Percentiles rank a stretch among this genome's conserved stretches.
Evolutionary conservation across 2,113 vertebrate genomes (phyloP).

Genomic region (Indri indri): DNA sequence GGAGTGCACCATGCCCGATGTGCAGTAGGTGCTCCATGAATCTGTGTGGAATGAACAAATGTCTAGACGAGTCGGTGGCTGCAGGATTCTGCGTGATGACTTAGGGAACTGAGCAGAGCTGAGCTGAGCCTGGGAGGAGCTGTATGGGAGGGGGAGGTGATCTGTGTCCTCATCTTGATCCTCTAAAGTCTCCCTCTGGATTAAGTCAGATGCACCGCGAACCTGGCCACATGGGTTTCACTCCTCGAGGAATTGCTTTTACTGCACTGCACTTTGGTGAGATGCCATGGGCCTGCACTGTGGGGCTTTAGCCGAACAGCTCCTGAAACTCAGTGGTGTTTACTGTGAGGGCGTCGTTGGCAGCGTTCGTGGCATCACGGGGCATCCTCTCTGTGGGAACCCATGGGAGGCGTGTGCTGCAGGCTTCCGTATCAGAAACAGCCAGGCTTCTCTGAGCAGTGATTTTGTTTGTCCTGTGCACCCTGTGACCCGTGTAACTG

Average conservation of each 20-base stretch:
- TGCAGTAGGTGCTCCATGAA: not conserved
- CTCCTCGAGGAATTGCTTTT: not conserved
- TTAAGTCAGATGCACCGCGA: not conserved
- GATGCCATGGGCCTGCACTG: not conserved
- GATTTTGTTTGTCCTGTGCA: constrained; percentile 25
- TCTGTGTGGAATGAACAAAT: not conserved
- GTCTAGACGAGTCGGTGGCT: not conserved
- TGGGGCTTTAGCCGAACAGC: not conserved
- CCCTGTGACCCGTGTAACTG: not conserved
- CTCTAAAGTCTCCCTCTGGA: not conserved
- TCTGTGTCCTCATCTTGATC: not conserved
- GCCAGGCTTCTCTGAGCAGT: constrained; percentile 40
- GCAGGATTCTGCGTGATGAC: not conserved
- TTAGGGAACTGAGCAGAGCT: not conserved
- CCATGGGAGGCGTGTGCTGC: not conserved
- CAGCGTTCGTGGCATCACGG: not conserved
- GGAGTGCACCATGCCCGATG: too few relatives aligned
- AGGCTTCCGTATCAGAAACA: not conserved
- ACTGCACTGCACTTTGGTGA: accelerated
- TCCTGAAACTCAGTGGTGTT: not conserved
- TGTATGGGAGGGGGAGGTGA: not conserved
- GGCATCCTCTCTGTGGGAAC: not conserved
- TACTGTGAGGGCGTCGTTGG: not conserved
- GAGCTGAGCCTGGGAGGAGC: not conserved
- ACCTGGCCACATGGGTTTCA: not conserved